Evolutionary conservation across 2,888 invertebrate genomes (phyloP).

Genomic region (Drosophila bunnanda): DNA sequence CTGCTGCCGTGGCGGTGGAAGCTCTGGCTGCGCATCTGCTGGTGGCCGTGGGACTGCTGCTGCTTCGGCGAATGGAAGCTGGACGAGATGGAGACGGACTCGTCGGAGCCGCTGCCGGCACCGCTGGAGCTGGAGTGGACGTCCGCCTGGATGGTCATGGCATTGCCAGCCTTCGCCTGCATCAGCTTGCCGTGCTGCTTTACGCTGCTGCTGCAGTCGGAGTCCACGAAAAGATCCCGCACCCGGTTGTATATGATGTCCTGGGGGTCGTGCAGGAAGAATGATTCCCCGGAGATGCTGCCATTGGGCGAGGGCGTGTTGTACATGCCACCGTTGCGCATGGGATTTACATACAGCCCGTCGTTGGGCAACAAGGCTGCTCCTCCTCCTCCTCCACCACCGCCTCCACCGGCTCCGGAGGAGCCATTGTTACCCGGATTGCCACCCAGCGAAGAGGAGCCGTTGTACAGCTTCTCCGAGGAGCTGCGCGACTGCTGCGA

Average conservation of each 20-base stretch:
- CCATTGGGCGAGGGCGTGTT: conserved; percentile 86
- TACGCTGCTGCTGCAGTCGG: conserved; percentile 83
- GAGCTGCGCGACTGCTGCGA: conserved; percentile 81
- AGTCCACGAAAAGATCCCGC: conserved; percentile 90
- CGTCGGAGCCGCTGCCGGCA: conserved; percentile 87
- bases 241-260: conserved; percentile 93
- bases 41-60: conserved; percentile 41
- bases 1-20: conserved; percentile 60
- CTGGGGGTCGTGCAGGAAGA: conserved; percentile 93
- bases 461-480: conserved; percentile 83
- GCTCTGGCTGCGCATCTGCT: conserved; percentile 69
- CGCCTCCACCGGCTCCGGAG: conserved; percentile 8
- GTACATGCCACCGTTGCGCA: conserved; percentile 86
- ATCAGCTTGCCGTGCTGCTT: conserved; percentile 70
- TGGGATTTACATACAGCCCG: conserved; percentile 93
- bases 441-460: conserved; percentile 57
- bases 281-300: conserved; percentile 88
- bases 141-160: conserved; percentile 92
- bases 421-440: conserved; percentile 34
- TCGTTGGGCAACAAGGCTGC: conserved; percentile 85
- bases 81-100: conserved; percentile 87
- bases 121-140: conserved; percentile 91
- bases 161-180: conserved; percentile 76
- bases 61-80: conserved; percentile 81
- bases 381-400: conserved; percentile 19